phyloP scores from a whole-genome alignment of 2,797 vertebrate genomes.

The Cottoperca gobio region DNA sequence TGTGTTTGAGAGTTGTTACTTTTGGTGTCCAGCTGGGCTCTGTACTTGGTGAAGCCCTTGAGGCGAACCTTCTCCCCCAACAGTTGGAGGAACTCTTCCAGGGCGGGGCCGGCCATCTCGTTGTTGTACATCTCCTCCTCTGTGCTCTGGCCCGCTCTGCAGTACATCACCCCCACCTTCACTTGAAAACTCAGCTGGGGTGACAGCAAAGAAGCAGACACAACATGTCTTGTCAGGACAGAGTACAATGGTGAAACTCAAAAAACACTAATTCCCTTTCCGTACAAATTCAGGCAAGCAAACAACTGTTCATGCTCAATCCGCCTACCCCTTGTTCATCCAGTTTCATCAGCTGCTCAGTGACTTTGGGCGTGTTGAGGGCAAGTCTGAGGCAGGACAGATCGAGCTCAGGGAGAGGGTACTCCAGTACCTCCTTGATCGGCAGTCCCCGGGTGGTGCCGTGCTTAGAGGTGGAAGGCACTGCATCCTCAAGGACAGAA shows the following conservation, averaged over 20 bases:
- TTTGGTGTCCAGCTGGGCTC: slow-evolving; percentile 97
- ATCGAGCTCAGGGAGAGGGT: slow-evolving; percentile 93
- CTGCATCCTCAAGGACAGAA: slow-evolving; percentile 92
- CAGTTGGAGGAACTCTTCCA: slow-evolving; percentile 97
- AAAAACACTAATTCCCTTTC: not conserved
- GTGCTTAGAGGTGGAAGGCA: slow-evolving; percentile 96
- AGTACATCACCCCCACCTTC: slow-evolving; percentile 98
- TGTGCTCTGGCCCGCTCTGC: slow-evolving; percentile 94
- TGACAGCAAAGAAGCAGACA: slow-evolving; percentile 41
- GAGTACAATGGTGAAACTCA: not conserved
- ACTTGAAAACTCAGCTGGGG: slow-evolving; percentile 95
- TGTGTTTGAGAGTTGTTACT: slow-evolving; percentile 82
- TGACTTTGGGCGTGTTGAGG: slow-evolving; percentile 97
- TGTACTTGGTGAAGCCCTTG: slow-evolving; percentile 97
- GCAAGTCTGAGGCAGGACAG: slow-evolving; percentile 93
- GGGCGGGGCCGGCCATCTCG: slow-evolving; percentile 91
- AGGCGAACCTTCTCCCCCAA: slow-evolving; percentile 95
- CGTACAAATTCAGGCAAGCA: not conserved
- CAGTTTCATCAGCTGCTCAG: slow-evolving; percentile 97
- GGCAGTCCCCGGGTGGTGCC: slow-evolving; percentile 92
- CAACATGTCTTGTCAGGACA: not conserved
- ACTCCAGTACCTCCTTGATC: slow-evolving; percentile 95
- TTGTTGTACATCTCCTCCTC: slow-evolving; percentile 99
- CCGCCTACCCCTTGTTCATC: slow-evolving; percentile 94
- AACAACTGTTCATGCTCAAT: not conserved